phyloP scores from a whole-genome alignment of 2,888 invertebrate genomes.

The Nyleta sp. region DNA sequence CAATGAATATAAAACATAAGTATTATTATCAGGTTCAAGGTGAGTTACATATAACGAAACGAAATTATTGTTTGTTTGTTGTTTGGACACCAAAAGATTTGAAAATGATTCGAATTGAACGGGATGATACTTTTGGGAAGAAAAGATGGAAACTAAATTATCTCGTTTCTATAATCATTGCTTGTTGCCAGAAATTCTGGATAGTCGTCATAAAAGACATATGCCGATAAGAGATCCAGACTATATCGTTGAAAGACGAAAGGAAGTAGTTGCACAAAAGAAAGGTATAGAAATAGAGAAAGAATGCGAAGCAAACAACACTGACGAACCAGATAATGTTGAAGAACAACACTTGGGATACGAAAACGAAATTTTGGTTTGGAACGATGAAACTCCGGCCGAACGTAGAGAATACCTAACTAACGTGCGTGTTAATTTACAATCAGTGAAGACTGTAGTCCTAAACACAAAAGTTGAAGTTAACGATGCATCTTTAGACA shows the following conservation, averaged over 20 bases:
- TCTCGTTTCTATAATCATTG: slow-evolving; percentile 64
- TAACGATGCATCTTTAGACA: slow-evolving; percentile 16
- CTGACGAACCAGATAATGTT: not conserved
- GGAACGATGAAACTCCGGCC: not conserved
- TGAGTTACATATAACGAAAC: slow-evolving; percentile 63
- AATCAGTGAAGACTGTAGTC: not conserved
- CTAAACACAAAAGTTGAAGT: not conserved
- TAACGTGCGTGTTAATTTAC: not conserved
- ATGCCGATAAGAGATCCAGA: slow-evolving; percentile 2
- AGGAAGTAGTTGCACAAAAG: not conserved
- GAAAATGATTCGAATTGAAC: slow-evolving; percentile 43
- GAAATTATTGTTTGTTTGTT: slow-evolving; percentile 66
- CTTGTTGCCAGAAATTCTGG: slow-evolving; percentile 70
- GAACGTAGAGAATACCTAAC: slow-evolving; percentile 3
- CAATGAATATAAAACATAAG: slow-evolving; percentile 58
- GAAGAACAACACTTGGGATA: not conserved
- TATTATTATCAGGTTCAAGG: slow-evolving; percentile 47
- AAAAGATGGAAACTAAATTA: slow-evolving; percentile 54
- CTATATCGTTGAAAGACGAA: not conserved
- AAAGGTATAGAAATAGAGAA: not conserved
- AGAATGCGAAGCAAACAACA: not conserved
- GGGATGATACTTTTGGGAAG: slow-evolving; percentile 67
- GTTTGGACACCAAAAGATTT: slow-evolving; percentile 64
- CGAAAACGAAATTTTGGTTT: slow-evolving; percentile 15
- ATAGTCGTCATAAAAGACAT: slow-evolving; percentile 44